Conservation (phyloP, 2,888 invertebrate genomes). For the Eupithecia insigniata region DNA sequence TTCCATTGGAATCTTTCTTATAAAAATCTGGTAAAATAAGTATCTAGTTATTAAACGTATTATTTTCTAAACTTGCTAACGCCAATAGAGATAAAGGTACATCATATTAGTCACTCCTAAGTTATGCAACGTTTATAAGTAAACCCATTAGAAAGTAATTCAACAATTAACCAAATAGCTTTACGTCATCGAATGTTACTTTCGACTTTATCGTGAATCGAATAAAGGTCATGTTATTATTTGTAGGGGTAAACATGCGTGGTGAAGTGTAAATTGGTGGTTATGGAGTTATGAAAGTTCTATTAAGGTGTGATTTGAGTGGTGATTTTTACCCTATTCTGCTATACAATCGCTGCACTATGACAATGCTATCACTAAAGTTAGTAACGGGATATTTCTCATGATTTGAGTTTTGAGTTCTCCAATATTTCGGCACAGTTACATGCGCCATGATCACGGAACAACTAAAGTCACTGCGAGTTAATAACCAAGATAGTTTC, state of each 20-base stretch:
- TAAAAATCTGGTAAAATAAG: neutral
- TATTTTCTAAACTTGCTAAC: neutral
- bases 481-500: too few species aligned
- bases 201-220: conserved; percentile 1
- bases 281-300: conserved; percentile 51
- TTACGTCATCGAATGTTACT: conserved; percentile 4
- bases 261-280: conserved; percentile 49
- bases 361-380: neutral
- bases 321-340: conserved; percentile 35
- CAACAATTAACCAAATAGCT: neutral
- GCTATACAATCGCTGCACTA: neutral
- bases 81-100: neutral
- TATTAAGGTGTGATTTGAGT: conserved; percentile 57
- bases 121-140: neutral
- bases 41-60: neutral
- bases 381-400: too few species aligned
- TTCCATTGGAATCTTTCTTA: neutral
- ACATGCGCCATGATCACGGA: too few species aligned
- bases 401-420: too few species aligned
- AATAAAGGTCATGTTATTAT: conserved; percentile 33
- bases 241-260: conserved; percentile 30
- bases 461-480: too few species aligned
- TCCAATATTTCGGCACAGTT: too few species aligned
- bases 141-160: neutral
- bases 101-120: neutral